Percentiles rank a stretch among this genome's conserved stretches.
phyloP scores from a whole-genome alignment of 2,113 vertebrate species.

The Haemorhous mexicanus region DNA sequence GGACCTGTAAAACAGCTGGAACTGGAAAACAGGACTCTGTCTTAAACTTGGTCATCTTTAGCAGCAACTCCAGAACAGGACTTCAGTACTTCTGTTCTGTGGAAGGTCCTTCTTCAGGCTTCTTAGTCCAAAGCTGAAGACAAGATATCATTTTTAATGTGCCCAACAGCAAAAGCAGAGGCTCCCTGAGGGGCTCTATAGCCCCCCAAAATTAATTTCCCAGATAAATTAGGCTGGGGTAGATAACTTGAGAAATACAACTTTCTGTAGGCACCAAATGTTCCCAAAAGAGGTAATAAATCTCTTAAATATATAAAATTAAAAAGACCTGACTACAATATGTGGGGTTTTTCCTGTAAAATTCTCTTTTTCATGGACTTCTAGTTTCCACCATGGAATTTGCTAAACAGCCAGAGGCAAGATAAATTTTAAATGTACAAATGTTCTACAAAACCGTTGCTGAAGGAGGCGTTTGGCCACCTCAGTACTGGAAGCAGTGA shows the following conservation, averaged over 20 bases:
- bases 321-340: neutral
- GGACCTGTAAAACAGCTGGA: neutral
- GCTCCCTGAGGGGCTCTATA: neutral
- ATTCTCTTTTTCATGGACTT: neutral
- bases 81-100: neutral
- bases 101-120: neutral
- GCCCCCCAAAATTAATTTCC: neutral
- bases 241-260: neutral
- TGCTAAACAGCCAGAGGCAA: neutral
- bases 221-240: neutral
- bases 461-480: neutral
- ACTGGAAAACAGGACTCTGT: neutral
- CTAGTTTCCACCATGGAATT: neutral
- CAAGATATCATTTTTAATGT: neutral
- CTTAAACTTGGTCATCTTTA: neutral
- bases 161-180: neutral
- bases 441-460: neutral
- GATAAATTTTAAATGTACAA: neutral
- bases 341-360: neutral
- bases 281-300: neutral
- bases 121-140: neutral
- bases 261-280: neutral
- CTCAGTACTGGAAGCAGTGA: neutral
- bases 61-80: neutral
- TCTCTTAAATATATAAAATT: neutral